A percentile compares a stretch with the other conserved stretches of the same genome.
Conservation (phyloP, 2,888 invertebrate genomes). For the Caenorhabditis sinica region DNA sequence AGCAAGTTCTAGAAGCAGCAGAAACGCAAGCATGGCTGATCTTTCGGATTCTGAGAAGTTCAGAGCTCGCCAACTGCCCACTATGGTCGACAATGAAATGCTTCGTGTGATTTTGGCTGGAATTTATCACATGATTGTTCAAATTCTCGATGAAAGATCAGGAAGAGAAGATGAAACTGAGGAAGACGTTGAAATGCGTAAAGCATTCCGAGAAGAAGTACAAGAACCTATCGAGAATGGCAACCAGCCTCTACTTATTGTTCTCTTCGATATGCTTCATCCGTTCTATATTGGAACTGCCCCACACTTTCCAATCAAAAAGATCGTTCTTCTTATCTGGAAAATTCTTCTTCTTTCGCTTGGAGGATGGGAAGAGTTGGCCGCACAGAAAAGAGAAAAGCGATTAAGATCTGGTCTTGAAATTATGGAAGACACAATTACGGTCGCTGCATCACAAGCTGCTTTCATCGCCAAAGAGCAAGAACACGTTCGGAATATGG, state of each 20-base stretch:
- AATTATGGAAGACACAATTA: constrained; percentile 93
- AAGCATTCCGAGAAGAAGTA: constrained; percentile 50
- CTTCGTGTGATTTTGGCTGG: constrained; percentile 94
- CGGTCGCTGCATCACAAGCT: constrained; percentile 89
- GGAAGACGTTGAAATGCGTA: constrained; percentile 48
- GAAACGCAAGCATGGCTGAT: constrained; percentile 78
- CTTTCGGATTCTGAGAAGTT: constrained; percentile 74
- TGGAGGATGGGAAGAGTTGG: constrained; percentile 92
- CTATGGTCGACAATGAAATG: constrained; percentile 93
- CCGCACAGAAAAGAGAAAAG: constrained; percentile 86
- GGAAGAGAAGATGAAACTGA: constrained; percentile 55
- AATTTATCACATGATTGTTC: constrained; percentile 93
- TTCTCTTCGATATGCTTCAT: constrained; percentile 96
- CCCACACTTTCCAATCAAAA: constrained; percentile 99
- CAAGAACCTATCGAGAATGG: constrained; percentile 78
- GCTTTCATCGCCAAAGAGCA: constrained; percentile 65
- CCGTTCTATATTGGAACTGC: constrained; percentile 96
- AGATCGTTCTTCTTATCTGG: constrained; percentile 95
- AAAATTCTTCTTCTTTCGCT: constrained; percentile 92
- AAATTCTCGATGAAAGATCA: constrained; percentile 58
- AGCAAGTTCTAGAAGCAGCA: constrained; percentile 70
- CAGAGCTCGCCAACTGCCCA: constrained; percentile 84
- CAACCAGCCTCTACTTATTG: constrained; percentile 85
- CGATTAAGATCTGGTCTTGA: constrained; percentile 86
- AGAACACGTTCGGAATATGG: constrained; percentile 56